These are phyloP conservation scores for Lamellibrachia satsuma DNA, from an alignment of 2,888 invertebrate genomes.

Conservation along the genomic window DNA sequence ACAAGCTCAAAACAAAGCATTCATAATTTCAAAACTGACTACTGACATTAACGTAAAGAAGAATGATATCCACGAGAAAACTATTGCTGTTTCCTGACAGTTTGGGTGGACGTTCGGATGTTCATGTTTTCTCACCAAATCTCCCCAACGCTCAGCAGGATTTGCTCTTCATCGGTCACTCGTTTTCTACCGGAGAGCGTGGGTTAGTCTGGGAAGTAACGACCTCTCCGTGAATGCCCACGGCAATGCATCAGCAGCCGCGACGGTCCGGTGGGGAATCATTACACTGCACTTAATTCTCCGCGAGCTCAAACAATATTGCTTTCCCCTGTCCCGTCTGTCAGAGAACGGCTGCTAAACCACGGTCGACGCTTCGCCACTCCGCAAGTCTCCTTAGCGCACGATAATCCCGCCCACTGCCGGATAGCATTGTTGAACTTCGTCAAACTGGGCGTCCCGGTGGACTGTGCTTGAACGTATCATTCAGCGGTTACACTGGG, in stretches of 20 bases:
- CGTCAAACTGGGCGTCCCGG: not conserved
- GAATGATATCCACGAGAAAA: not conserved
- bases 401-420: not conserved
- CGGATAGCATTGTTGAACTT: not conserved
- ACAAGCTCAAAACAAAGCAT: not conserved
- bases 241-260: not conserved
- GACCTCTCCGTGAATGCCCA: not conserved
- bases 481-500: not conserved
- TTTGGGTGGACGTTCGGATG: not conserved
- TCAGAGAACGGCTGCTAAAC: not conserved
- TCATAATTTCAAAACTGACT: not conserved
- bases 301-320: not conserved
- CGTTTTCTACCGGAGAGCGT: not conserved
- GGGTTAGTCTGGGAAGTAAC: not conserved
- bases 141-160: constrained; percentile 1
- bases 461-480: not conserved
- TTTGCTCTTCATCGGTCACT: not conserved
- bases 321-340: not conserved
- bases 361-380: not conserved
- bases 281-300: constrained; percentile 6
- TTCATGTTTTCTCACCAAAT: not conserved
- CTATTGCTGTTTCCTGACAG: not conserved
- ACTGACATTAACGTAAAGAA: not conserved
- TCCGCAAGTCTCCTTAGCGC: not conserved
- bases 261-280: not conserved